phyloP scores from a whole-genome alignment of 2,113 vertebrate species.

The Trichechus manatus region DNA sequence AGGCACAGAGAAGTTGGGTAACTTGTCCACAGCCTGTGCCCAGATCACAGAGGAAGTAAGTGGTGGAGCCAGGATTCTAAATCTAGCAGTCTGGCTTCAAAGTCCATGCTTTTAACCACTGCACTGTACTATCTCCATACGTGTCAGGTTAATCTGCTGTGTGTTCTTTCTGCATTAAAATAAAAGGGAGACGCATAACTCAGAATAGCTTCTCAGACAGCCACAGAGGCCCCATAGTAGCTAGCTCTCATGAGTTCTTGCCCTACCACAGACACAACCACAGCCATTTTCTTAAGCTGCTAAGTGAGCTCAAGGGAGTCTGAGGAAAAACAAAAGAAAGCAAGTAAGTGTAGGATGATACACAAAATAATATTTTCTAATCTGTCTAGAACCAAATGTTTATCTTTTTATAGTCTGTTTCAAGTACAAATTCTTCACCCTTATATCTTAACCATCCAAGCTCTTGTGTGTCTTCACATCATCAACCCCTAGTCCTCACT shows the following conservation, averaged over 20 bases:
- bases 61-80: not conserved
- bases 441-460: not conserved
- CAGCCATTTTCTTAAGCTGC: conserved; percentile 95
- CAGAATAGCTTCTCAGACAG: conserved; percentile 92
- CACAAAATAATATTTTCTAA: conserved; percentile 28
- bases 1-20: not conserved
- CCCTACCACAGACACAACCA: conserved; percentile 92
- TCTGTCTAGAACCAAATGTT: not conserved
- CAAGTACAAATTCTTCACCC: not conserved
- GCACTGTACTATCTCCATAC: not conserved
- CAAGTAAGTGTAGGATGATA: not conserved
- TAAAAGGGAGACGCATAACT: not conserved
- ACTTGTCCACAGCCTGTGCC: not conserved
- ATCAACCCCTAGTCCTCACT: not conserved
- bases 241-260: conserved; percentile 91
- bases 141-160: not conserved
- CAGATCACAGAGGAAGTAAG: not conserved
- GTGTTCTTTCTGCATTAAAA: conserved; percentile 23
- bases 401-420: not conserved
- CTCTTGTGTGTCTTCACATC: not conserved
- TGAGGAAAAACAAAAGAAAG: conserved; percentile 68
- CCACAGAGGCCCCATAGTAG: conserved; percentile 91
- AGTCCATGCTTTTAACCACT: not conserved
- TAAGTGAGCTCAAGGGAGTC: conserved; percentile 93
- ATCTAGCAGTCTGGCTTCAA: not conserved